Percentiles rank a stretch among this genome's conserved stretches.
phyloP scores from a whole-genome alignment of 2,888 invertebrate genomes.

The Seira sanloemensis region DNA sequence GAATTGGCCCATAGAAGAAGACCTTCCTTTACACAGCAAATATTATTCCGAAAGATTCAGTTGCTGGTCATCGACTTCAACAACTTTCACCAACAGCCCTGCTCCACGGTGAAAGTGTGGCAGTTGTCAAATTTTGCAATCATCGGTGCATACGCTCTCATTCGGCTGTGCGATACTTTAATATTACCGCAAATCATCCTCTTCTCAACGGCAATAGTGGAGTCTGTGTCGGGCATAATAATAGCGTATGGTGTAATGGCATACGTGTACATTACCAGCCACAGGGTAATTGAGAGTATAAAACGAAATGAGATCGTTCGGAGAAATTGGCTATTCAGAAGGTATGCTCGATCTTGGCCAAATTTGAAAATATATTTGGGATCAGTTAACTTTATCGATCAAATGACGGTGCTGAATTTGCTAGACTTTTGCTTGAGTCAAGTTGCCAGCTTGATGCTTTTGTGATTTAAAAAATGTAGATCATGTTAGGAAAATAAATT shows the following conservation, averaged over 20 bases:
- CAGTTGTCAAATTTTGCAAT: slow-evolving; percentile 10
- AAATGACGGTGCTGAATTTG: not conserved
- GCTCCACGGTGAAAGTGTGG: not conserved
- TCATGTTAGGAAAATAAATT: too few species aligned
- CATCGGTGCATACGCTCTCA: slow-evolving; percentile 20
- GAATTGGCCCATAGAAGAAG: too few species aligned
- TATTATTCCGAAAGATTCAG: slow-evolving; percentile 11
- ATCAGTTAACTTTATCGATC: not conserved
- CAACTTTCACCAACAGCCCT: not conserved
- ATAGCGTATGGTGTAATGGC: slow-evolving; percentile 10
- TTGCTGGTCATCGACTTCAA: slow-evolving; percentile 22
- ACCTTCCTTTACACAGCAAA: too few species aligned
- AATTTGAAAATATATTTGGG: not conserved
- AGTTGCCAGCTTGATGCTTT: not conserved
- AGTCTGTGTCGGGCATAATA: slow-evolving; percentile 12
- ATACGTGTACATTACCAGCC: not conserved
- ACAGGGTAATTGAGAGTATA: not conserved
- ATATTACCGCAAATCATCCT: slow-evolving; percentile 25
- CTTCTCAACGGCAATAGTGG: slow-evolving; percentile 5
- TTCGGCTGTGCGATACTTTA: not conserved
- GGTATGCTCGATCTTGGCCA: not conserved
- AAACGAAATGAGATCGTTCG: not conserved
- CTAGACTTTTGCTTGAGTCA: not conserved
- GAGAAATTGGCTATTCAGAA: not conserved
- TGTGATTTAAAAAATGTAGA: not conserved